Conservation (phyloP, 2,113 vertebrate species). For the Delphinapterus leucas region DNA sequence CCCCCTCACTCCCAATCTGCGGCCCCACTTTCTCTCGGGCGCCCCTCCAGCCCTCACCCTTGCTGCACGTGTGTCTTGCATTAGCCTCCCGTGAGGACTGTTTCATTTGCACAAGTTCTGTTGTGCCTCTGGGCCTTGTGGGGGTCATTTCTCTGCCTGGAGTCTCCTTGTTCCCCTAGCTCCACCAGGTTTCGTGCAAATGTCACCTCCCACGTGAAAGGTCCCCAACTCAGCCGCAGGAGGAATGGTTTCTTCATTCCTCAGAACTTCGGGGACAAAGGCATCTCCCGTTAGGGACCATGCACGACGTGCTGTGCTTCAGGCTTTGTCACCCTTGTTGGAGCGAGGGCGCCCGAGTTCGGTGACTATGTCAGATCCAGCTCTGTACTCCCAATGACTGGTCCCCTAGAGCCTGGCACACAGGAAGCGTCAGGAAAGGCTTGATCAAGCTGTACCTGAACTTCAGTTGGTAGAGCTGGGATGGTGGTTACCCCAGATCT, state of each 20-base stretch:
- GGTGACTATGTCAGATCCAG: not conserved
- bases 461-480: not conserved
- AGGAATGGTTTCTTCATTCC: not conserved
- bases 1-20: not conserved
- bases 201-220: not conserved
- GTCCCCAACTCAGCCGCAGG: not conserved
- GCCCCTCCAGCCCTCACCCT: not conserved
- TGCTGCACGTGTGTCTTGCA: not conserved
- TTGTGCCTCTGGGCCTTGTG: not conserved
- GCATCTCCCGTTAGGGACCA: not conserved
- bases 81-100: not conserved
- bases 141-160: not conserved
- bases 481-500: not conserved
- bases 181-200: not conserved
- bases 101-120: not conserved
- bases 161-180: not conserved
- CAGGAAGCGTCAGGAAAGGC: not conserved
- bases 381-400: not conserved
- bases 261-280: not conserved
- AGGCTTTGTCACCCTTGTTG: not conserved
- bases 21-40: not conserved
- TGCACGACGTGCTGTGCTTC: not conserved
- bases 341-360: not conserved
- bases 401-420: not conserved
- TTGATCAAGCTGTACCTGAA: not conserved